Evolutionary conservation across 2,888 invertebrate genomes (phyloP), one percentile per base, ranked within the genome.

Genomic region (Agonum fuliginosum): DNA sequence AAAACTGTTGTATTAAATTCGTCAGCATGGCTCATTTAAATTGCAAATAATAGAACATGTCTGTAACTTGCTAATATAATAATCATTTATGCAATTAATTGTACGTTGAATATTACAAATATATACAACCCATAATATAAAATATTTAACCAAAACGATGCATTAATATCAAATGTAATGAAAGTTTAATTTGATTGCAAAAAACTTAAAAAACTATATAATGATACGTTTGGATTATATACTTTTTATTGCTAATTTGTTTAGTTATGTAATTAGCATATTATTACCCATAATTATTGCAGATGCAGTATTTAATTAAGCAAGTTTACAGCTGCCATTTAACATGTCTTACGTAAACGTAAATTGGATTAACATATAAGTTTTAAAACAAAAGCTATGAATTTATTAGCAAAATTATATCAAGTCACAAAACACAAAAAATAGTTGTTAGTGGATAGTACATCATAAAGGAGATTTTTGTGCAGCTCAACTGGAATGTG

Each of bases 31-130:
- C 17, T 62, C 58, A 27, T 62, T 62, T 62, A 20, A 27, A 62
- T 62, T 62, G 58, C 58, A 62, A 62, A 62, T 62, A 62, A 62
- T 62, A 62, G 58, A 62, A n/a, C 58, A 62, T 62, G 58, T 62
- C 58, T 30, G 30, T 62, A 62, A 62, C 58, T 62, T 30, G 8
- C 30, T 62, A 22, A 37, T 46, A 22, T 62, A 22, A 37, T 46
- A 22, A 46, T 69, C 43, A 69, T 69, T 41, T 69, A 69, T 69
- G 24, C 69, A 69, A 69, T 69, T 69, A 43, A 69, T 69, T 69
- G 43, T 17, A n/a, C 27, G 43, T 46, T 41, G 67, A 20, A 67
- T 24, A 43, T 41, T 41, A 67, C 67, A 67, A 67, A 67, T 67
- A 41, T 62, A 62, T 14, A 30, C 58, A 62, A 62, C n/a, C n/a